Base-by-base conservation (phyloP, 92 coral and sea anemone genomes). In the Porites lobata region DNA sequence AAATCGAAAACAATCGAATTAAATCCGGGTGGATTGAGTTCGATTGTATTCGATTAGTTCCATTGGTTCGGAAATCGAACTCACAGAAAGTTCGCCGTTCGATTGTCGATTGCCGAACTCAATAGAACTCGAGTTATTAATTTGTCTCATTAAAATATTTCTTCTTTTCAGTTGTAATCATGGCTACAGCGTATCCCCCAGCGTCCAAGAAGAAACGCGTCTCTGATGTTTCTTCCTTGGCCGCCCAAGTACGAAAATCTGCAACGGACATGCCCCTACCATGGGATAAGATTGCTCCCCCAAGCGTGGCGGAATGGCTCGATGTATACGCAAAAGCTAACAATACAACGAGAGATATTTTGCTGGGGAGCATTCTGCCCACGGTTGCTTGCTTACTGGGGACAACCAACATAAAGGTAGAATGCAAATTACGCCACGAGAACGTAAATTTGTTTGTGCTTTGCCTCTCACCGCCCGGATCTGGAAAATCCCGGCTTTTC, bases 401-500 rank as follows among this genome's bases (percentile, higher is more conserved):
- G 10, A 50, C 19, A 15, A 43, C 73, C 56, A 29, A 54, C 51
- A 82, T 91, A 8, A 82, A 82, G 62, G 94, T 91, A 7, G 84
- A 75, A 12, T 83, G 84, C 84, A 88, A 84, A 64, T 10, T 70
- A 32, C 68, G 72, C 7, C 47, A 66, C 2, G 90, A 87, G 14
- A 14, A 75, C 3, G 18, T 83, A 11, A 91, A 91, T 21, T 51
- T 83, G 13, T 75, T 87, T 9, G 20, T 84, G 13, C 56, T 92
- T 29, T 86, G 91, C 64, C 73, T 91, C 2, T 65, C 77, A 11
- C 26, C 83, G 6, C 94, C 94, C 0, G 88, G 91, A 24, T 72
- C 91, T 26, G 94, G 94, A 22, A 87, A 87, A 29, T 91, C 90
- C 90, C 89, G 8, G 82, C 91, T 2, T 91, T 91, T 52, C 91